Percentiles rank a stretch among this genome's conserved stretches.
Conservation (phyloP, 30 jellyfish, hydroid and myxozoan genomes). For the Hydractinia symbiolongicarpus region DNA sequence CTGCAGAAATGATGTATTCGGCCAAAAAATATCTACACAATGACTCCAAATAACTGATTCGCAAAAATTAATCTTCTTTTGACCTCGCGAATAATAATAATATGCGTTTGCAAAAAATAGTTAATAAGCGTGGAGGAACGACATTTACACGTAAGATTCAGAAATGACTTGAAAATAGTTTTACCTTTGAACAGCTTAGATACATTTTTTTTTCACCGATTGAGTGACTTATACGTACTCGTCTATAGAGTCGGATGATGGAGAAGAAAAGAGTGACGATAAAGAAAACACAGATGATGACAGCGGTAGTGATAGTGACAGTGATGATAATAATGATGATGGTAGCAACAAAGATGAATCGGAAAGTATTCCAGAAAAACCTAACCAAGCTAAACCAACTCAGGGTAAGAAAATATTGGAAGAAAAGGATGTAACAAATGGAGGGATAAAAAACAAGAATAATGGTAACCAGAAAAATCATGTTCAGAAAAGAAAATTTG, state of each 20-base stretch:
- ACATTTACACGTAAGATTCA: no score
- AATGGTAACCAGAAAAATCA: not conserved
- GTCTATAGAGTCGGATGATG: not conserved
- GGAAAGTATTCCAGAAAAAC: constrained; percentile 6
- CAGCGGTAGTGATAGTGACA: not conserved
- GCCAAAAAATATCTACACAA: no score
- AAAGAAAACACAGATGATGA: constrained; percentile 12
- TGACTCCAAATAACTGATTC: no score
- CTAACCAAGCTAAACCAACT: not conserved
- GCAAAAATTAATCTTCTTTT: no score
- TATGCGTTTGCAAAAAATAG: no score
- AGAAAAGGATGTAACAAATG: constrained; percentile 1
- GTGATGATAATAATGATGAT: not conserved
- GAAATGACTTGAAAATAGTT: no score
- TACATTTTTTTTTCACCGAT: no score
- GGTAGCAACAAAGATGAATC: not conserved
- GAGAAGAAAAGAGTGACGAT: constrained; percentile 18
- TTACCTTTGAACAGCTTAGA: no score
- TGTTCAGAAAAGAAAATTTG: no score
- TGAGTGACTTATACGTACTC: not conserved
- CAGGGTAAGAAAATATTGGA: constrained; percentile 1
- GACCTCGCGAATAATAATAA: no score
- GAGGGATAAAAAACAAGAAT: constrained; percentile 5
- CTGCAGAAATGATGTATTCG: no score
- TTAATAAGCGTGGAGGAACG: no score